Base-by-base conservation (phyloP, 2,797 vertebrate genomes). In the Urocyon cinereoargenteus region DNA sequence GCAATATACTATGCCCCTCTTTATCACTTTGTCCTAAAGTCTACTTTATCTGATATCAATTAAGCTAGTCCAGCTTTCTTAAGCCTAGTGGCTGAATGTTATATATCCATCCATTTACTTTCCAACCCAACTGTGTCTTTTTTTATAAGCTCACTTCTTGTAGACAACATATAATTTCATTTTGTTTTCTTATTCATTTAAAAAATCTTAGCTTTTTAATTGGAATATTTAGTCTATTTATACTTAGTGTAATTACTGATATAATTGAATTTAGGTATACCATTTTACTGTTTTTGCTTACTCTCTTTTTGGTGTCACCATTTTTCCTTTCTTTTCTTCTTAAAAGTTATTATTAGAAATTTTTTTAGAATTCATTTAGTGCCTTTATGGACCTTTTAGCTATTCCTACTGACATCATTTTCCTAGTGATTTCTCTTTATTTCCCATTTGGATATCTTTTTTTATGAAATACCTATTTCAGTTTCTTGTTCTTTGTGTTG, bases 321-420 rank as follows among this genome's bases (percentile, higher is more conserved):
- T 73, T 86, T 95, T 53, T 93, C 22, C 45, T 86, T 57, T 83
- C 31, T 66, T 91, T 36, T 70, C 45, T 84, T 64, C 40, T 70
- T 51, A 68, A 94, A 57, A 86, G 66, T 40, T 57, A 70, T 22
- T 83, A 51, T 78, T 86, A 59, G 31, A 64, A 66, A 21, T 57
- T 85, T 53, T 36, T 36, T 28, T 49, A 57, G 14, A 72, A 55
- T 86, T 81, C 66, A 18, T 75, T 77, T 91, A 82, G 36, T 72
- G 16, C 15, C 13, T 88, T 36, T 59, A 14, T 59, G 85, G 72
- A 62, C 18, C 24, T 83, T 77, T 87, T 68, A 86, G 24, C 34
- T 64, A 79, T 62, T 57, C 31, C 53, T 78, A 55, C 77, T 83
- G 78, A 45, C 28, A n/a, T 87, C 53, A 26, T 91, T 95, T 94